Evolutionary conservation across 1,140 invertebrate genomes (phyloP), one percentile per base, ranked within the genome.

Genomic region (Drosophila pallidifrons): DNA sequence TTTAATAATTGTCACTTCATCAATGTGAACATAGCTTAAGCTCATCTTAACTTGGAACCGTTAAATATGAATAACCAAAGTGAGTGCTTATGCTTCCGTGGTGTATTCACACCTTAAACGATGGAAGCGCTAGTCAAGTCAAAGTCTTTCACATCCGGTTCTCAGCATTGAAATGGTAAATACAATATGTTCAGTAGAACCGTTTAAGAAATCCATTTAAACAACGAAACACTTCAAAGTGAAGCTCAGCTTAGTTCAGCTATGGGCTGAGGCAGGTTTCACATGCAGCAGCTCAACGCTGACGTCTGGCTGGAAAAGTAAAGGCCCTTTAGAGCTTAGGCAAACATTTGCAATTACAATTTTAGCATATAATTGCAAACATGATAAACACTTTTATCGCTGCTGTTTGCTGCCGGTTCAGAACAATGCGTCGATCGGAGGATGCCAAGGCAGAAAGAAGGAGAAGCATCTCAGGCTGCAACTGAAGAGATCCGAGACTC

Each of bases 281-380:
- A 51, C 69, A 58, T 65, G 51, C 43, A 41, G 51, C 43, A 41
- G 49, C 28, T 13, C 11, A 32, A 25, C 20, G 60, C 30, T 20
- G 66, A 79, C 65, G 77, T 74, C 81, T 85, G 74, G 75, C 77
- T 80, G 69, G 20, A 25, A 72, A 68, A 77, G 77, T 77, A 80
- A 77, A 89, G 81, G 77, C 81, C 85, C 85, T 85, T 76, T 73
- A 68, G 61, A 78, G 81, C 85, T 89, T 88, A 70, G 81, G 85
- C 75, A 89, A 89, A 89, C 85, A 89, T 89, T 89, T 89, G 85
- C 85, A 89, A 90, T 89, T 89, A 89, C 85, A 89, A 89, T 89
- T 89, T 89, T 89, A 89, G 85, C 85, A 89, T 89, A 89, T 89
- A 89, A 89, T 89, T 89, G 85, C 85, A 90, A 89, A 90, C 85